phyloP scores from a whole-genome alignment of 2,797 vertebrate species.

The Acanthornis magna region DNA sequence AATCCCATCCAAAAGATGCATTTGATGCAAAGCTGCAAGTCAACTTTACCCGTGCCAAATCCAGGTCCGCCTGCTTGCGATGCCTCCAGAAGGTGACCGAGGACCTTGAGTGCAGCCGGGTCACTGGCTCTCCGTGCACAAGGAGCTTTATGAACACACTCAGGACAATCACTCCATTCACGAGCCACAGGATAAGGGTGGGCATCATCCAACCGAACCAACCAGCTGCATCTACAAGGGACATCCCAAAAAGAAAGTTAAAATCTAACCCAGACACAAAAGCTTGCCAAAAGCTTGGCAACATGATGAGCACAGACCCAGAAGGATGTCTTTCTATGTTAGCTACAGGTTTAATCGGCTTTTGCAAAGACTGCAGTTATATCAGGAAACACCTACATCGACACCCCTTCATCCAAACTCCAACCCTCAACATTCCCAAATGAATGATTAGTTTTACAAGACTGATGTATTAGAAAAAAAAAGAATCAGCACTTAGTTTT shows the following conservation, averaged over 20 bases:
- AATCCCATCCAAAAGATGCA: background rate
- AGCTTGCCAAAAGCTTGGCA: background rate
- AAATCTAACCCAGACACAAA: background rate
- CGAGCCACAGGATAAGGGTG: conserved; percentile 91
- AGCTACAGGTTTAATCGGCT: background rate
- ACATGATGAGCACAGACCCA: background rate
- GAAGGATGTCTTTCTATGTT: background rate
- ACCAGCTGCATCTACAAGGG: conserved; percentile 60
- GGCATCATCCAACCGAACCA: conserved; percentile 96
- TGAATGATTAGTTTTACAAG: background rate
- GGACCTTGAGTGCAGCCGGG: conserved; percentile 90
- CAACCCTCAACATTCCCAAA: background rate
- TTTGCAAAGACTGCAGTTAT: background rate
- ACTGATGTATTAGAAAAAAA: background rate
- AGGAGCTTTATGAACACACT: conserved; percentile 93
- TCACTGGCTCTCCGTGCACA: conserved; percentile 93
- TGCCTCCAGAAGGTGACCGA: conserved; percentile 97
- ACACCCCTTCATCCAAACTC: background rate
- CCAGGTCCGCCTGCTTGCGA: conserved; percentile 93
- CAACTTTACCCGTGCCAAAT: conserved; percentile 85
- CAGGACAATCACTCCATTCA: conserved; percentile 92
- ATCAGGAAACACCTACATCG: background rate
- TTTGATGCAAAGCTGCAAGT: background rate
- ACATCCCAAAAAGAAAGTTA: background rate
- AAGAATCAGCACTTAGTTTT: background rate